Evolutionary conservation across 2,888 invertebrate species (phyloP).

Genomic region (Opisthograptis luteolata): DNA sequence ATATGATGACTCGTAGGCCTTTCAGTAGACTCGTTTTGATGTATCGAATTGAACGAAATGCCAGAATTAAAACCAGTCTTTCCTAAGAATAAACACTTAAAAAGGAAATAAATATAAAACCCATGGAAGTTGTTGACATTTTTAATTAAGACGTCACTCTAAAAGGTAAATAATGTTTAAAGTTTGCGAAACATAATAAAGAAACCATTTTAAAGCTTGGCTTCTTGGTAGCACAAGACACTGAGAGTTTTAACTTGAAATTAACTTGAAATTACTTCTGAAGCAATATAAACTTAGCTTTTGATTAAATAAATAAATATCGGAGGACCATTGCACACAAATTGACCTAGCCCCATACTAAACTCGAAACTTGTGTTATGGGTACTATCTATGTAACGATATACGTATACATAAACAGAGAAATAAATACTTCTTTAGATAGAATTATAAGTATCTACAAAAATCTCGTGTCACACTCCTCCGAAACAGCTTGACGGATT

Average conservation of each 20-base stretch:
- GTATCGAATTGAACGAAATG: no score
- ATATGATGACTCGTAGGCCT: no score
- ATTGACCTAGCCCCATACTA: no score
- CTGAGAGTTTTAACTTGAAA: slow-evolving; percentile 44
- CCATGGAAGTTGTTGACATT: slow-evolving; percentile 13
- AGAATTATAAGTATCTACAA: no score
- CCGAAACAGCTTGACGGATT: no score
- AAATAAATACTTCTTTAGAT: no score
- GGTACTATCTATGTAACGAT: no score
- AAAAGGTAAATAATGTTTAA: slow-evolving; percentile 38
- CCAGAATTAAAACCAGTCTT: not conserved
- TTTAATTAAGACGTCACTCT: slow-evolving; percentile 25
- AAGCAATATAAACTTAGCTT: slow-evolving; percentile 25
- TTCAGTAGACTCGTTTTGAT: no score
- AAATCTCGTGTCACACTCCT: no score
- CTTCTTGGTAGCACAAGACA: slow-evolving; percentile 45
- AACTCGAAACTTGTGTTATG: no score
- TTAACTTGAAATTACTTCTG: slow-evolving; percentile 12
- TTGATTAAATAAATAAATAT: slow-evolving; percentile 15
- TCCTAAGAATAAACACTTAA: slow-evolving; percentile 27
- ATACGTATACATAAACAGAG: no score
- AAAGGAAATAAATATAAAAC: slow-evolving; percentile 7
- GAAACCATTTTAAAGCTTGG: slow-evolving; percentile 57
- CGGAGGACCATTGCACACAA: no score
- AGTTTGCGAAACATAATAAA: slow-evolving; percentile 54